These are phyloP conservation scores for Pseudochirops cupreus DNA, from an alignment of 2,797 vertebrate genomes.

Conservation along the genomic window DNA sequence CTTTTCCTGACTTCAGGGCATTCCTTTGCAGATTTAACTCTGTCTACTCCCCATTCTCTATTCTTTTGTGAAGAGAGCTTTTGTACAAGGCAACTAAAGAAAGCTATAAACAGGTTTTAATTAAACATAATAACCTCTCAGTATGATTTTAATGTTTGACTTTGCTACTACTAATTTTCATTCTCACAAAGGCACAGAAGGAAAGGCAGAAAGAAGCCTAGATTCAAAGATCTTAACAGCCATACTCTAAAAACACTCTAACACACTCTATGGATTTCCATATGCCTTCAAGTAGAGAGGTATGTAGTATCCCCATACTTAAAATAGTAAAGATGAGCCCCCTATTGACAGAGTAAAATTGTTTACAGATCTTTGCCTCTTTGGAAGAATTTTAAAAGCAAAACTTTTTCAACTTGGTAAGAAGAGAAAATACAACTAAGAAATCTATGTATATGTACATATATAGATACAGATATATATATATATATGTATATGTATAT, in stretches of 20 bases:
- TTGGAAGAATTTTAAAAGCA: constrained; percentile 67
- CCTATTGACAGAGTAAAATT: constrained; percentile 47
- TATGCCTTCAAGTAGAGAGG: not conserved
- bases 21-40: not conserved
- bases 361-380: not conserved
- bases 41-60: not conserved
- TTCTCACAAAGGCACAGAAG: constrained; percentile 25
- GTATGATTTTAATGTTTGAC: constrained; percentile 38
- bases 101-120: constrained; percentile 34
- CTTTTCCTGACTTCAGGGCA: not conserved
- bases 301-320: not conserved
- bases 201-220: not conserved
- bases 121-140: constrained; percentile 13
- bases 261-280: not conserved
- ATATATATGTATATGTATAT: not conserved
- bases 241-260: constrained; percentile 14
- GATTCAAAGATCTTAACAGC: not conserved
- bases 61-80: not conserved
- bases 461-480: not conserved
- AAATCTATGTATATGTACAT: not conserved
- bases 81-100: not conserved
- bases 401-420: constrained; percentile 57
- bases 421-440: constrained; percentile 22
- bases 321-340: constrained; percentile 37
- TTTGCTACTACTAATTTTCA: constrained; percentile 35